Evolutionary conservation across 1,140 invertebrate genomes (phyloP).

Genomic region (Eulimnadia texana): DNA sequence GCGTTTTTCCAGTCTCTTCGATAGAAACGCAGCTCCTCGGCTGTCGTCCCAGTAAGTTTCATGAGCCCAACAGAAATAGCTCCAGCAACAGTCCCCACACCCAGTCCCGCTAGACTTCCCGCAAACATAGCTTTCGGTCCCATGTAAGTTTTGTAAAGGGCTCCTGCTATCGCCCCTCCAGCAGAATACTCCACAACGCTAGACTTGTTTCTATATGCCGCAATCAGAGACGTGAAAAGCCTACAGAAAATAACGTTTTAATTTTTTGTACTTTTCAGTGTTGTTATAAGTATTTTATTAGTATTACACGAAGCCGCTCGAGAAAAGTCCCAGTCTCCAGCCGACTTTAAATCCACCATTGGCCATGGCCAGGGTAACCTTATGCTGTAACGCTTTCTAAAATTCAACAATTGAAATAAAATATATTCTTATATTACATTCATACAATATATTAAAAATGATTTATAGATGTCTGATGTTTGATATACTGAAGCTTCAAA

Average conservation of each 20-base stretch:
- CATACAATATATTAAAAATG: conserved; percentile 9
- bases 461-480: background rate
- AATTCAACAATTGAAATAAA: no score
- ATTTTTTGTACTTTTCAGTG: background rate
- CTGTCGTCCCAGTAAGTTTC: conserved; percentile 32
- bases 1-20: conserved; percentile 33
- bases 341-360: conserved; percentile 51
- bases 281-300: conserved; percentile 10
- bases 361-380: conserved; percentile 43
- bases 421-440: conserved; percentile 16
- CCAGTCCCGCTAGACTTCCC: conserved; percentile 38
- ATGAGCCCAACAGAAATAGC: conserved; percentile 30
- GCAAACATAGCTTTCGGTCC: conserved; percentile 46
- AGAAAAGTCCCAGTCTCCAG: conserved; percentile 45
- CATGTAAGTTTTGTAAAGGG: conserved; percentile 41
- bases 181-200: conserved; percentile 45
- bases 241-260: conserved; percentile 30
- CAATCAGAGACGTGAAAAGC: conserved; percentile 39
- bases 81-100: conserved; percentile 37
- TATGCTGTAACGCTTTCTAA: conserved; percentile 47
- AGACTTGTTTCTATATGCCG: conserved; percentile 45
- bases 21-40: conserved; percentile 38
- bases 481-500: conserved; percentile 46
- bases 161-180: conserved; percentile 44
- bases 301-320: conserved; percentile 43